Conservation (phyloP, 2,888 invertebrate species). For the Epistrophe eligans region DNA sequence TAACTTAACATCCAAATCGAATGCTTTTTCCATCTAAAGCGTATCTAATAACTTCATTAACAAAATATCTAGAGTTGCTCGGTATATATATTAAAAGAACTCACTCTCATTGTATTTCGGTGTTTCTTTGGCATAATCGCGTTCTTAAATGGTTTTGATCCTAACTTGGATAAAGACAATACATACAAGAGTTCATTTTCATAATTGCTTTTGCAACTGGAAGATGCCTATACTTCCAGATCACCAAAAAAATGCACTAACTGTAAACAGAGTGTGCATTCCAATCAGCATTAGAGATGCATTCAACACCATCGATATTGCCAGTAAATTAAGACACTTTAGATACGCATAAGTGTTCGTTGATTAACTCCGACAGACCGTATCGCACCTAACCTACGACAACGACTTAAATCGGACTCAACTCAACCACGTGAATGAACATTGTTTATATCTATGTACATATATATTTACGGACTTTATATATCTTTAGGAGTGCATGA, state of each 20-base stretch:
- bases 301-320: constrained; percentile 54
- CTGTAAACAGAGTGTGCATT: background rate
- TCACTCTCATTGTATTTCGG: background rate
- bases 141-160: constrained; percentile 44
- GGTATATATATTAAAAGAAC: background rate
- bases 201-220: constrained; percentile 24
- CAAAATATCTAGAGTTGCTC: background rate
- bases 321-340: constrained; percentile 73
- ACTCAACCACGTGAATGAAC: constrained; percentile 13
- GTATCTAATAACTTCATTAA: constrained; percentile 69
- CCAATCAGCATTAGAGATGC: constrained; percentile 36
- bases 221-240: constrained; percentile 8
- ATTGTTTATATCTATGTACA: constrained; percentile 38
- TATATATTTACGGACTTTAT: constrained; percentile 35
- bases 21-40: constrained; percentile 46
- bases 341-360: constrained; percentile 66
- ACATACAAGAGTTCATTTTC: constrained; percentile 5
- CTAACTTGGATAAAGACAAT: constrained; percentile 25
- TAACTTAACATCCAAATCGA: constrained; percentile 53
- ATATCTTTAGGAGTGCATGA: constrained; percentile 6
- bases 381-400: constrained; percentile 60
- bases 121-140: constrained; percentile 7
- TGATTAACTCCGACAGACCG: constrained; percentile 65
- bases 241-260: constrained; percentile 30
- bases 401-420: constrained; percentile 7